Evolutionary conservation across 2,888 invertebrate genomes (phyloP), one percentile per base, ranked within the genome.

Genomic region (Gerris lacustris): DNA sequence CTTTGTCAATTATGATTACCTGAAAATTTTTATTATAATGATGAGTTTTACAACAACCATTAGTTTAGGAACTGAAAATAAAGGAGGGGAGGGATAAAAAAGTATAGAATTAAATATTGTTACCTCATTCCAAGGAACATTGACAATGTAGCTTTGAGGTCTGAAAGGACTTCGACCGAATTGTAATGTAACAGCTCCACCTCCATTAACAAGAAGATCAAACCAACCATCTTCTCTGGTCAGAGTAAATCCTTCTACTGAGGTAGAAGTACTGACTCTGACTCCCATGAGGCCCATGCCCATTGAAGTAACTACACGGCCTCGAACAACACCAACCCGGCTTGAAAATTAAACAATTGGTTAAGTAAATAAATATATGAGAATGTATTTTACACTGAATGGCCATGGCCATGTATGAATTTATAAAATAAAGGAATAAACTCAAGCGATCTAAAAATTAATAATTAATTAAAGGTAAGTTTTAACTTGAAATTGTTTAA

Each of bases 131-230:
- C 97, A 96, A 9, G 97, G 96, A 44, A 96, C 94, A 80, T 90
- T 92, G 31, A 94, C 90, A 72, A 94, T 94, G 78, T 92, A 88
- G 66, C 88, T 90, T 76, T 92, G 91, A 1, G 94, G 89, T 74
- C 92, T 88, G 82, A 95, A 95, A 1, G 94, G 94, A 64, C 92
- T 89, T 72, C 94, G 85, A 72, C 96, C 95, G 79, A 99, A 97
- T 80, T 95, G 93, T 69, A 99, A 82, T 0, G 93, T 95, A 5
- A 99, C 94, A 0, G 96, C 94, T 0, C 96, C 96, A 0, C 98
- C 99, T n/a, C 99, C 99, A 81, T 99, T 99, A 17, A 99, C 97
- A 79, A 99, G 86, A 69, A 99, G 86, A 82, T 99, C 99, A 83
- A 99, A 99, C 93, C 93, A 94, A 68, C 94, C 94, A 77, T 94